Evolutionary conservation across 2,797 vertebrate genomes (phyloP), one percentile per base, ranked within the genome.

Genomic region (Eospalax fontanierii): DNA sequence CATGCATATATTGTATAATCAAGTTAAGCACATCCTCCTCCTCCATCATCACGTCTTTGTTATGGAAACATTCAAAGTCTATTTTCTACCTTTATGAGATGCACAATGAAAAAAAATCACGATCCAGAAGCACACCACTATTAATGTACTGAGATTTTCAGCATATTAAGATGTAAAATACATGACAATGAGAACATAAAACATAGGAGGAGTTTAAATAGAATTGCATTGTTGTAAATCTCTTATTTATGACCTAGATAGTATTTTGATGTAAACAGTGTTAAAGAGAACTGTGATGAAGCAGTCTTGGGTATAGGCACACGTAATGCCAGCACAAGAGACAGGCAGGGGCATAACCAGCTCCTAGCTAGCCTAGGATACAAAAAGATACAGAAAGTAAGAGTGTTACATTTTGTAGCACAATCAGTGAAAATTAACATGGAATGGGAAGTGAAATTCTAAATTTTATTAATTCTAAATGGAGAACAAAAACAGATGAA

Each of bases 391-490:
- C 50, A 88, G 40, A 65, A 65, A 89, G 66, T 50, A 26, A 65
- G 14, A 30, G 9, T 59, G 30, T 7, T 21, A 43, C 26, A 35
- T 19, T 35, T 18, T 94, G 6, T 63, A 74, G 2, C 73, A 6
- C 38, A 57, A 21, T 30, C 18, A 30, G 22, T 84, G 75, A 59
- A 54, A 73, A 5, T 28, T 40, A 61, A 84, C 61, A 35, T 2
- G 57, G 26, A 35, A 87, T 14, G 38, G 40, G 74, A 26, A 90
- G 68, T 46, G 15, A 19, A 76, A 87, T 63, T 57, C 15, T 59
- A 66, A 93, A 71, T 68, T 83, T 28, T 89, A 85, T 85, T 92
- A 79, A 78, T 68, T 28, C 28, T 40, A 87, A 78, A 38, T 70
- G 10, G 18, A 2, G 89, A 95, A 70, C 12, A 57, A 73, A 82